Evolutionary conservation across 1,140 invertebrate species (phyloP), one percentile per base, ranked within the genome.

Genomic region (Chionoecetes opilio): DNA sequence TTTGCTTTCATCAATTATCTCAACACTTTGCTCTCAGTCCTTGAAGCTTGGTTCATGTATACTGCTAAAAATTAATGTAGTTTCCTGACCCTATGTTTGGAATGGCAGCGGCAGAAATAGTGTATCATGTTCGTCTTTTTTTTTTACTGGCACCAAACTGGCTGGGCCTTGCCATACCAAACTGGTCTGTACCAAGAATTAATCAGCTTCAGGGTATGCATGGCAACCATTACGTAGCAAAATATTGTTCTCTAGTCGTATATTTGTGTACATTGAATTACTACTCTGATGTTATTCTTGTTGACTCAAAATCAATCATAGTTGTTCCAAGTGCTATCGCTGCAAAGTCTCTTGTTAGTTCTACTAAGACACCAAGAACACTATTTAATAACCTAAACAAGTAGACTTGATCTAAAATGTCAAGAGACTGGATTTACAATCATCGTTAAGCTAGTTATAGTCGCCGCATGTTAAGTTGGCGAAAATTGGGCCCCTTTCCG

Each of bases 91-190:
- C 95, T 90, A 95, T 92, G 95, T 96, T 96, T 96, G 95, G 95
- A 96, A 96, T 96, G 95, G 95, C 95, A 94, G 93, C 92, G 95
- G 95, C 95, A 94, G 93, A 85, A 92, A 90, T 96, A 94, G 32
- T 86, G n/a, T 26, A 92, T 63, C 26, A 29, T 31, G 38, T 91
- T 91, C 82, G 92, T 37, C 90, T 75, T 91, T 31, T 88, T 92
- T 31, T 88, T 92, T 85, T 94, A 89, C 90, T 94, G 93, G 93
- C 95, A 96, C 95, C 95, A 96, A 94, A 96, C 90, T 94, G 93
- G 93, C 89, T 92, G 93, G 95, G 95, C 93, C 95, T 94, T 96
- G 95, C 95, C 95, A 96, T 96, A 96, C 95, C 95, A 96, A 96
- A 96, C 95, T 96, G 95, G 95, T 96, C 95, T 96, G 41, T 94